Evolutionary conservation across 23 tunicate genomes (phyloP).

Genomic region (Ciona savignyi): DNA sequence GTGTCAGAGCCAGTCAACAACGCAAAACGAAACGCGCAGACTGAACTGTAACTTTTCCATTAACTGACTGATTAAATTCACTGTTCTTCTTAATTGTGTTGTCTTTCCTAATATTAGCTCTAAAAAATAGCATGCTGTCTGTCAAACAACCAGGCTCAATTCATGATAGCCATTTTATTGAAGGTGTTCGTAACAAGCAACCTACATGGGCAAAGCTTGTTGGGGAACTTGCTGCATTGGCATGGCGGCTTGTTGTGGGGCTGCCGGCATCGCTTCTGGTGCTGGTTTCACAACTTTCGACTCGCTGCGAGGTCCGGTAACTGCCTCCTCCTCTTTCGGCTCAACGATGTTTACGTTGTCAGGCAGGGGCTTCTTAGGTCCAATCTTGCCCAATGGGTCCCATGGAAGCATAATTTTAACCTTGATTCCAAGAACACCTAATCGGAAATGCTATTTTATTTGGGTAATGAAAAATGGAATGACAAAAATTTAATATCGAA

Average conservation of each 20-base stretch:
- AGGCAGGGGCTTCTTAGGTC: conserved; percentile 95
- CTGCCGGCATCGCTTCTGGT: conserved; percentile 45
- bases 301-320: conserved; percentile 83
- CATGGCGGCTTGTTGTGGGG: conserved; percentile 26
- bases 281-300: conserved; percentile 60
- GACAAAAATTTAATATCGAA: neutral
- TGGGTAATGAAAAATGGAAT: neutral
- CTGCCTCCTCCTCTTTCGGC: conserved; percentile 90
- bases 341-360: conserved; percentile 93
- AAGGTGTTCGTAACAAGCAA: neutral
- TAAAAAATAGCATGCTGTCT: no score
- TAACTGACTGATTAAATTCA: neutral
- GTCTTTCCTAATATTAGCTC: no score
- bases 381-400: conserved; percentile 94
- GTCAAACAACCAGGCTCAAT: neutral
- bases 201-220: neutral
- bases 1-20: conserved; percentile 12
- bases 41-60: neutral
- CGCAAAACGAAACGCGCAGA: neutral
- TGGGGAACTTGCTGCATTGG: conserved; percentile 22
- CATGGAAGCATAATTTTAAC: conserved; percentile 94
- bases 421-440: conserved; percentile 88
- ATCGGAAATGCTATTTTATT: neutral
- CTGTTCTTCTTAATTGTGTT: no score
- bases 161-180: neutral